Percentiles rank a stretch among this genome's conserved stretches.
Evolutionary conservation across 1,140 invertebrate species (phyloP).

Genomic region (Danaus melanippus): DNA sequence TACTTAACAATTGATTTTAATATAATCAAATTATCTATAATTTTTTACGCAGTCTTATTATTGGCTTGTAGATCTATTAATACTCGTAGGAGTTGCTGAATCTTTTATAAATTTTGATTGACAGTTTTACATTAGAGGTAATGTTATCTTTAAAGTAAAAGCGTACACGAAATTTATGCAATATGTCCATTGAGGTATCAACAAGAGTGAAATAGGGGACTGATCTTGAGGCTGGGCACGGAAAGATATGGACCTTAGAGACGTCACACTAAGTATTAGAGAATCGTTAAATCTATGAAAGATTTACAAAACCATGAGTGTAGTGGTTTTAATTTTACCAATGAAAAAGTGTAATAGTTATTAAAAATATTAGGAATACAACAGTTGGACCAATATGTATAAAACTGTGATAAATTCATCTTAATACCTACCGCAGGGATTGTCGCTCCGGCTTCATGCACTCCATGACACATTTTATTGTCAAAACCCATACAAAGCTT

Average conservation of each 20-base stretch:
- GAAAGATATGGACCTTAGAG: too few species aligned
- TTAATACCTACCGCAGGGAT: slow-evolving; percentile 48
- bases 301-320: too few species aligned
- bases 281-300: too few species aligned
- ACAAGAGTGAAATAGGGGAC: slow-evolving; percentile 20
- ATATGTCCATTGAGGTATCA: slow-evolving; percentile 20
- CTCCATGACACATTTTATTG: slow-evolving; percentile 63
- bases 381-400: too few species aligned
- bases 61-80: too few species aligned
- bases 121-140: slow-evolving; percentile 16
- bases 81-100: neutral
- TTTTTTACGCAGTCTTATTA: too few species aligned
- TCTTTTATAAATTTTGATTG: slow-evolving; percentile 18
- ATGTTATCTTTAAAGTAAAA: slow-evolving; percentile 22
- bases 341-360: too few species aligned
- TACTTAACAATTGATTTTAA: too few species aligned
- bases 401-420: slow-evolving; percentile 52
- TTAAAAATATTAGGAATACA: too few species aligned
- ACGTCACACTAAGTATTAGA: too few species aligned
- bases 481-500: slow-evolving; percentile 63
- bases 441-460: slow-evolving; percentile 34
- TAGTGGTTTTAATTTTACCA: too few species aligned
- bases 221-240: slow-evolving; percentile 16
- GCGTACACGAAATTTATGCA: slow-evolving; percentile 22
- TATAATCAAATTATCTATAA: too few species aligned